Conservation (phyloP, 2,888 invertebrate genomes). For the Byasa hedistus region DNA sequence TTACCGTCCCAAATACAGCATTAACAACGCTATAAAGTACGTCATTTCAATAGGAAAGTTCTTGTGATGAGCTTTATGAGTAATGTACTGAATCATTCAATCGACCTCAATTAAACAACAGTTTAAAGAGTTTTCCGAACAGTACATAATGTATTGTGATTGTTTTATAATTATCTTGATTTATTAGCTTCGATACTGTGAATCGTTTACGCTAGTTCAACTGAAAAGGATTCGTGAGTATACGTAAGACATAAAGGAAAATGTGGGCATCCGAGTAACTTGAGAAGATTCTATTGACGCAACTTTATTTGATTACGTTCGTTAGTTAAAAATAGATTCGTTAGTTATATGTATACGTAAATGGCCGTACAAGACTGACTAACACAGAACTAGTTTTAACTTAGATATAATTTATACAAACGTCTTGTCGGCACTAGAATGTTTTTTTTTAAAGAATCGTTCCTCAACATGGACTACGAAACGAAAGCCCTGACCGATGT, state of each 20-base stretch:
- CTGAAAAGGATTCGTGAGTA: background rate
- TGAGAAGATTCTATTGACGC: slow-evolving; percentile 11
- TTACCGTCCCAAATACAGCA: slow-evolving; percentile 19
- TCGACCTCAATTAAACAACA: slow-evolving; percentile 7
- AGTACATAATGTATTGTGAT: background rate
- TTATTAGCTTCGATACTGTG: slow-evolving; percentile 21
- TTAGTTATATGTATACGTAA: no score
- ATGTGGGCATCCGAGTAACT: slow-evolving; percentile 2
- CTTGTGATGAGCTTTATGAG: slow-evolving; percentile 17
- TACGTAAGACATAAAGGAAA: slow-evolving; percentile 9
- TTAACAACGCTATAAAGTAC: slow-evolving; percentile 22
- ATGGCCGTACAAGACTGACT: no score
- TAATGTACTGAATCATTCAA: slow-evolving; percentile 27
- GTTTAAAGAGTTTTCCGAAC: slow-evolving; percentile 19
- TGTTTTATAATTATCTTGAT: slow-evolving; percentile 23
- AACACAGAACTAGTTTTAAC: no score
- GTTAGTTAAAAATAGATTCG: background rate
- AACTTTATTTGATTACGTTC: slow-evolving; percentile 2
- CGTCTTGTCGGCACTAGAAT: no score
- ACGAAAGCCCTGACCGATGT: no score
- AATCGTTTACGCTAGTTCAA: slow-evolving; percentile 18
- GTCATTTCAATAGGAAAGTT: slow-evolving; percentile 26
- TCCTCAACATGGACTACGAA: no score
- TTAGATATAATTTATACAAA: no score
- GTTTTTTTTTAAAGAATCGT: no score